Evolutionary conservation across 1,140 invertebrate species (phyloP), one percentile per base, ranked within the genome.

Genomic region (Steinernema khuongi): DNA sequence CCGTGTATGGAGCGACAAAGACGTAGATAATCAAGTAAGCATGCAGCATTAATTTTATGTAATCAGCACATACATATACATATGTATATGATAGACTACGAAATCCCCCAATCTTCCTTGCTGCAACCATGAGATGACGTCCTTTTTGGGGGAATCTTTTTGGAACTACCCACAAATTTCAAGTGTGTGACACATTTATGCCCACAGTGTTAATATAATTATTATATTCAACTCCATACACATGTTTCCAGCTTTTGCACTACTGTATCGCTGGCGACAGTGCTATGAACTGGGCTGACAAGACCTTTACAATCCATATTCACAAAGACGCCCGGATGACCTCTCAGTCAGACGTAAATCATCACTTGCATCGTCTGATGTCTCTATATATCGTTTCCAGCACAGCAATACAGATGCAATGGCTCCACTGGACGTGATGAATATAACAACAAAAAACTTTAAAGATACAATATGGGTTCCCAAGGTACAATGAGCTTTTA

Each of bases 391-490:
- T 31, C 4, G 31, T 44, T 77, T 68, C n/a, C 68, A 77, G 76
- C 76, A 77, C 67, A 72, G 68, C 2, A 77, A 77, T 33, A 68
- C 75, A 18, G 76, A 77, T 26, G 76, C 76, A 0, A 77, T 77
- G 17, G 76, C 71, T 2, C 33, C 75, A 11, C 67, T 77, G 0
- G 70, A 77, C 36, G 72, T 70, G 17, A 70, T 72, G 18, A 70
- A 77, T 67, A 31, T 74, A 19, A 70, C 67, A 1, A 70, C 73
- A 41, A 32, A 44, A 22, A 30, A 50, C 14, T 43, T 77, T n/a
- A 22, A 72, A 50, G 68, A 77, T 29, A 26, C 31, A 17, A 28
- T 71, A 18, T 77, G 76, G 76, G 71, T 29, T 18, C 73, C 73
- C 11, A 11, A n/a, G 43, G 72, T 76, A 70, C 50, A 28, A 33